Evolutionary conservation across 2,797 vertebrate genomes (phyloP), one percentile per base, ranked within the genome.

Genomic region (Cynodonichthys magdalenae): DNA sequence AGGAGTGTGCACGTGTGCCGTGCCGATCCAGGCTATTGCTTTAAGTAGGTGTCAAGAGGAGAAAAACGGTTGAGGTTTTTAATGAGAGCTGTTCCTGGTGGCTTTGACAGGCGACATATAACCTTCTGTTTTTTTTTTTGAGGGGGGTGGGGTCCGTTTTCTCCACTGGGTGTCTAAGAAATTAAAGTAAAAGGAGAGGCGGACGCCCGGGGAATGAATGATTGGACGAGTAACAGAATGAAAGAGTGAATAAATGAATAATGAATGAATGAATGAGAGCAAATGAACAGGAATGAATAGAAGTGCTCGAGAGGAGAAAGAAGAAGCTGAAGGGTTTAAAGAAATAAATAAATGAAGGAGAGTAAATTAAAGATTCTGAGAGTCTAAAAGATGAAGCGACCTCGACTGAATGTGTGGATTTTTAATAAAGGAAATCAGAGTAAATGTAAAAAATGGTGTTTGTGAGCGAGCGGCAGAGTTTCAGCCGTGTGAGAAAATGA

Each of bases 31-130:
- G 82, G 59, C 77, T 85, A 89, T 91, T 86, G 80, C 74, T 79
- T 88, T 87, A 90, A 87, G 87, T 88, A 85, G 79, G 80, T 88
- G 84, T 87, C 87, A 85, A 75, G 53, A 75, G 70, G 67, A 82
- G 76, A 86, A 81, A 85, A 90, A 84, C 66, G 71, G 77, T 77
- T 29, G 69, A 62, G 80, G 74, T 74, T 89, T 87, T 83, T 87
- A 90, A 92, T 85, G 80, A 89, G 87, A 74, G 76, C 67, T 34
- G 73, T 71, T 79, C 36, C 68, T 71, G 71, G 72, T 1, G 36
- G 31, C 46, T 79, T 60, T 79, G 86, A 88, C 88, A 82, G 82
- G 69, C 50, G 29, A 82, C 75, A 66, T 62, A 79, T 80, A 84
- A 79, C 75, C 65, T 36, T 50, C 15, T 49, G 78, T 62, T 19